A percentile compares a stretch with the other conserved stretches of the same genome.
phyloP scores from a whole-genome alignment of 2,797 vertebrate species.

The Sebastes kiyomatsui region DNA sequence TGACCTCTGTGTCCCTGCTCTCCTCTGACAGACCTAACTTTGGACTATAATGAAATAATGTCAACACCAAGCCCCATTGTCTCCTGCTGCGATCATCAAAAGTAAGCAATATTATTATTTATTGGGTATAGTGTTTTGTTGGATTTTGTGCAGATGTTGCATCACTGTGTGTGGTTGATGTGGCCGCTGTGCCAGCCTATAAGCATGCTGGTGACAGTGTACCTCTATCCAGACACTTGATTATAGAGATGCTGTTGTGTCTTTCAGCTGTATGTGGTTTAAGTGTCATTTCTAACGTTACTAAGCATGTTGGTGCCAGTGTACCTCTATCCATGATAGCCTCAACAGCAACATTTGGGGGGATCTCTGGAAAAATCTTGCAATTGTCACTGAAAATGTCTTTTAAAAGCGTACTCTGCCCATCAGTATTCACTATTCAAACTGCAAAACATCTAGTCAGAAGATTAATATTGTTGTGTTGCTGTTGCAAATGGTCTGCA shows the following conservation, averaged over 20 bases:
- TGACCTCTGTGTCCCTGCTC: neutral
- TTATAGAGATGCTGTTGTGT: too few relatives aligned
- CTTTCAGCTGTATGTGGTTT: too few relatives aligned
- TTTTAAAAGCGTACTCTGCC: too few relatives aligned
- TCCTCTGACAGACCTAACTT: neutral
- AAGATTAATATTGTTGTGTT: too few relatives aligned
- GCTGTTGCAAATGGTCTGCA: neutral
- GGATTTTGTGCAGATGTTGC: neutral
- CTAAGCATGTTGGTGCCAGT: neutral
- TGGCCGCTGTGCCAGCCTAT: neutral
- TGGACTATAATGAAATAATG: neutral
- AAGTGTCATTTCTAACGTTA: neutral
- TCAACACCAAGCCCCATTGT: neutral
- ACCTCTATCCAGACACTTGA: neutral
- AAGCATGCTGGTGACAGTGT: neutral
- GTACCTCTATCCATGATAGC: neutral
- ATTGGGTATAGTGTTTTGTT: neutral
- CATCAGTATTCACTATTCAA: too few relatives aligned
- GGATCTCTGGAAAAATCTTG: too few relatives aligned
- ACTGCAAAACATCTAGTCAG: too few relatives aligned
- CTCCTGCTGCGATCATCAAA: neutral
- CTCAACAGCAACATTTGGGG: too few relatives aligned
- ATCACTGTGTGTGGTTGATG: neutral
- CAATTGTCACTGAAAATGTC: neutral
- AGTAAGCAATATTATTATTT: neutral